A percentile compares a stretch with the other conserved stretches of the same genome.
phyloP scores from a whole-genome alignment of 2,113 vertebrate species.

The Pseudorhombus dupliciocellatus region DNA sequence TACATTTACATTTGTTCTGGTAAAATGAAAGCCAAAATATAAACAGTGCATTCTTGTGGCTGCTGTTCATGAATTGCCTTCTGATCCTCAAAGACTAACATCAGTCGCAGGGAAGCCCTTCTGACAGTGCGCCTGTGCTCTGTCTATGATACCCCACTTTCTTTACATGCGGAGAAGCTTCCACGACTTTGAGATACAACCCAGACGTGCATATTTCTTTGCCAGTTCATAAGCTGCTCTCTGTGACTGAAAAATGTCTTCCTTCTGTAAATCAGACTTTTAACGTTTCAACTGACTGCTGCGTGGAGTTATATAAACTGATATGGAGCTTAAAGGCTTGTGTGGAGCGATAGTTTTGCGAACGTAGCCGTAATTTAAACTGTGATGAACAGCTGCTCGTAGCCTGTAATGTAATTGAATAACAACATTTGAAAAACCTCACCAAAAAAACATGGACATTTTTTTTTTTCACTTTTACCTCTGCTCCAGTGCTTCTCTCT shows the following conservation, averaged over 20 bases:
- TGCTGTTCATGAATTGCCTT: not conserved
- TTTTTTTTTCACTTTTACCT: too few species aligned
- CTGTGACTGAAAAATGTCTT: not conserved
- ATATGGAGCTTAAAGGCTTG: too few species aligned
- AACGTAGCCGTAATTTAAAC: too few species aligned
- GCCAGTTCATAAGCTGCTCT: not conserved
- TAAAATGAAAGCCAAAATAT: not conserved
- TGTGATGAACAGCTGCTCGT: too few species aligned
- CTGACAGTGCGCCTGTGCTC: not conserved
- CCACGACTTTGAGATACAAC: constrained; percentile 12
- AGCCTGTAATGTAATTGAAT: too few species aligned
- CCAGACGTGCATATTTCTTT: constrained; percentile 8
- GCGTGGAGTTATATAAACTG: too few species aligned
- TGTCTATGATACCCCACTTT: not conserved
- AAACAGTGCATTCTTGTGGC: not conserved
- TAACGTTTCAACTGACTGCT: not conserved
- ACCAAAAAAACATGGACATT: too few species aligned
- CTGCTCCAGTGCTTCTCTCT: not conserved
- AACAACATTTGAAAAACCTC: too few species aligned
- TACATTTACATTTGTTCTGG: not conserved
- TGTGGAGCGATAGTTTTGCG: too few species aligned
- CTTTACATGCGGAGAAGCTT: not conserved
- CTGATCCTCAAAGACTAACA: not conserved
- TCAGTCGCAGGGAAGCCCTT: not conserved
- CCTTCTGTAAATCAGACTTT: not conserved